Conservation (phyloP, 2,888 invertebrate species). For the Zaprionus obscuricornis region DNA sequence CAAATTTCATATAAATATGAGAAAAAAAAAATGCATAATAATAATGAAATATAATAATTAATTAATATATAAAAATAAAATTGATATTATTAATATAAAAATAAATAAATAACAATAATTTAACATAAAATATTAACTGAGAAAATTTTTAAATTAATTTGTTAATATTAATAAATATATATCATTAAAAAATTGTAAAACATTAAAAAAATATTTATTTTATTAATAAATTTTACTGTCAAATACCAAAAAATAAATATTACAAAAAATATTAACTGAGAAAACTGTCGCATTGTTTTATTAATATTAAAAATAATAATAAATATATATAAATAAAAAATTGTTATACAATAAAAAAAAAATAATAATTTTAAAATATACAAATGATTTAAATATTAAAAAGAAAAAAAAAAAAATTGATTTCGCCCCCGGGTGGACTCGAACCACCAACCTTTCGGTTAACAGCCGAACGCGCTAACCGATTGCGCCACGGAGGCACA, state of each 20-base stretch:
- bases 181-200: too few relatives aligned
- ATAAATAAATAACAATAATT: too few relatives aligned
- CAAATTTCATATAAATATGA: too few relatives aligned
- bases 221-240: too few relatives aligned
- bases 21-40: background rate
- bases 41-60: background rate
- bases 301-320: too few relatives aligned
- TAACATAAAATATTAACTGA: too few relatives aligned
- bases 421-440: conserved; percentile 83
- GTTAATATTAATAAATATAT: too few relatives aligned
- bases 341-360: background rate
- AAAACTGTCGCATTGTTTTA: too few relatives aligned
- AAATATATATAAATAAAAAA: background rate
- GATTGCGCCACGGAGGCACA: conserved; percentile 92
- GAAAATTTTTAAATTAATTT: too few relatives aligned
- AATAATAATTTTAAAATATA: background rate
- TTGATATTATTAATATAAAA: background rate
- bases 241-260: too few relatives aligned
- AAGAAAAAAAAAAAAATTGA: conserved; percentile 1
- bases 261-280: too few relatives aligned
- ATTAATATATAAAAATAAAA: conserved; percentile 1
- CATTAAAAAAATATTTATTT: too few relatives aligned
- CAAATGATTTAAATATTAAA: background rate
- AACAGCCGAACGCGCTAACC: conserved; percentile 99
- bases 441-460: conserved; percentile 99